Conservation (phyloP, 2,888 invertebrate species). For the Morpho deidamia region DNA sequence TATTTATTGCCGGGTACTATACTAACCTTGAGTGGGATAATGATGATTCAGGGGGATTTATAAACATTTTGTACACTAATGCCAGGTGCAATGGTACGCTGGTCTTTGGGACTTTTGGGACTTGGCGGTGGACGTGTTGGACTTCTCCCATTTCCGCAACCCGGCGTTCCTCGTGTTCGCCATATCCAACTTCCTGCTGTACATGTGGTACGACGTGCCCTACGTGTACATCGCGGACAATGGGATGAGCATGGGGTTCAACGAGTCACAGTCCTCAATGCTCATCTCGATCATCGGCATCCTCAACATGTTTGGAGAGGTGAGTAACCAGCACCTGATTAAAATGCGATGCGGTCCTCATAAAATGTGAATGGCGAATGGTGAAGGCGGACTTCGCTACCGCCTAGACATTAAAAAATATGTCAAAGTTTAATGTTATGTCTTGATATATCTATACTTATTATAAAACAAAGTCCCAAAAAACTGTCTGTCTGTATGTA, state of each 20-base stretch:
- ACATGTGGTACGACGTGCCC: constrained; percentile 95
- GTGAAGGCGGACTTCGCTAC: no score
- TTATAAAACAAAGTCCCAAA: no score
- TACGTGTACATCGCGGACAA: constrained; percentile 94
- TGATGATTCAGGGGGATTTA: no score
- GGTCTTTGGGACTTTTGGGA: constrained; percentile 89
- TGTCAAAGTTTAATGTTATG: no score
- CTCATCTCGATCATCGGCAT: constrained; percentile 93
- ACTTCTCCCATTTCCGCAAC: constrained; percentile 88
- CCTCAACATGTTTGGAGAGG: constrained; percentile 92
- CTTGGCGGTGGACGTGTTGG: constrained; percentile 86
- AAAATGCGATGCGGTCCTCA: not conserved
- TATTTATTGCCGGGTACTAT: no score
- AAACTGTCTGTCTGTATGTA: no score
- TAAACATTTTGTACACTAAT: constrained; percentile 13
- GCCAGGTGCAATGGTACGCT: constrained; percentile 82
- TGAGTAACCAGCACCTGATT: constrained; percentile 53
- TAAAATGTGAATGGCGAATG: no score
- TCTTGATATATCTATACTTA: no score
- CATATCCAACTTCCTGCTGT: constrained; percentile 92
- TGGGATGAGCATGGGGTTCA: constrained; percentile 84
- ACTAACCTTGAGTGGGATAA: no score
- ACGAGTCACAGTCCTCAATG: constrained; percentile 85
- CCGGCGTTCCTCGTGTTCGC: constrained; percentile 87
- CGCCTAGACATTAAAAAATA: no score